These are phyloP conservation scores for Phyllopteryx taeniolatus DNA, from an alignment of 2,113 vertebrate genomes.

Conservation along the genomic window DNA sequence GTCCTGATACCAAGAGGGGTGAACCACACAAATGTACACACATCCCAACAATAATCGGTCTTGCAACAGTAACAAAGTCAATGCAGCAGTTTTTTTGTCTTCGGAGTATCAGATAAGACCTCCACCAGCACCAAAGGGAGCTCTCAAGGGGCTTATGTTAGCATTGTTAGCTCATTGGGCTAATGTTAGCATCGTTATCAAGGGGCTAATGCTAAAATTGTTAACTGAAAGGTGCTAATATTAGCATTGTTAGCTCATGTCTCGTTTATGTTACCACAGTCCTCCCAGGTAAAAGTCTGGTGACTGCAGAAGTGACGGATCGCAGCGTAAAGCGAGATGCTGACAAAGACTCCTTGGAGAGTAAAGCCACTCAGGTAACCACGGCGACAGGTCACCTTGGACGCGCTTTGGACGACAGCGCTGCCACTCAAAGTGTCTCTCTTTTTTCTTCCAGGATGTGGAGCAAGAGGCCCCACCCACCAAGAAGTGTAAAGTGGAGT, in stretches of 20 bases:
- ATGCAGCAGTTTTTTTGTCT: too few species aligned
- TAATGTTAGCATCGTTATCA: background rate
- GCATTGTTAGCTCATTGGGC: too few species aligned
- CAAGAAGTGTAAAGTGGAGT: slow-evolving; percentile 94
- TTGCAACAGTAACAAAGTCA: background rate
- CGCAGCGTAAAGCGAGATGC: slow-evolving; percentile 81
- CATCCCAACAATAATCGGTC: background rate
- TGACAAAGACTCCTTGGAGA: slow-evolving; percentile 79
- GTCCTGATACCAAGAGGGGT: slow-evolving; percentile 82
- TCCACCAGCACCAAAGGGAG: too few species aligned
- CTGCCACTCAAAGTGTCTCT: background rate
- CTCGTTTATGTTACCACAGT: background rate
- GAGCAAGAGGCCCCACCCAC: slow-evolving; percentile 84
- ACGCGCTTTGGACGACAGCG: too few species aligned
- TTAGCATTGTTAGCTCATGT: background rate
- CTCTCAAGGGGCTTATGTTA: too few species aligned
- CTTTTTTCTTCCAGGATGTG: slow-evolving; percentile 75
- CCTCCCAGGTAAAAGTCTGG: slow-evolving; percentile 59
- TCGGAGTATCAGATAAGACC: too few species aligned
- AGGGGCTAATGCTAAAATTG: background rate
- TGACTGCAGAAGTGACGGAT: slow-evolving; percentile 79
- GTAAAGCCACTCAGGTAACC: slow-evolving; percentile 89
- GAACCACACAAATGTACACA: slow-evolving; percentile 9
- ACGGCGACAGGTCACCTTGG: background rate
- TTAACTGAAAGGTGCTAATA: background rate